Percentiles rank a stretch among this genome's conserved stretches.
Conservation (phyloP, 2,888 invertebrate species). For the Epicampocera succincta region DNA sequence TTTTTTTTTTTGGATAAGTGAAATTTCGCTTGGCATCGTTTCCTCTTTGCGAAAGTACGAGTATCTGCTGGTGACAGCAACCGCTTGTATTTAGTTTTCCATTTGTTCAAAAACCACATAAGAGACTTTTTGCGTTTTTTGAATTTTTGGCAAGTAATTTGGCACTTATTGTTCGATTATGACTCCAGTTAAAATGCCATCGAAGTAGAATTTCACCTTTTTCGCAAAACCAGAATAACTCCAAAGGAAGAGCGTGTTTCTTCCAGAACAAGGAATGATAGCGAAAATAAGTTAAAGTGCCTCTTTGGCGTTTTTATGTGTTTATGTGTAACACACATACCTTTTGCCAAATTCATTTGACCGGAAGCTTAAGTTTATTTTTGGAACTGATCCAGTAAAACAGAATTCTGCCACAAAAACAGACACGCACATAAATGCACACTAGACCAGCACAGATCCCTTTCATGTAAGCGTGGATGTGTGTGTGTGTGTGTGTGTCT, state of each 20-base stretch:
- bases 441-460: too few species aligned
- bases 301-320: slow-evolving; percentile 29
- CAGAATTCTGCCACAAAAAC: slow-evolving; percentile 75
- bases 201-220: slow-evolving; percentile 55
- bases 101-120: slow-evolving; percentile 66
- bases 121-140: slow-evolving; percentile 28
- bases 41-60: neutral
- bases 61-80: slow-evolving; percentile 14
- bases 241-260: slow-evolving; percentile 25
- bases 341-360: slow-evolving; percentile 81
- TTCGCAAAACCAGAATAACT: slow-evolving; percentile 28
- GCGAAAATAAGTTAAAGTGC: slow-evolving; percentile 70
- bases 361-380: slow-evolving; percentile 81
- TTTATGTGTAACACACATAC: slow-evolving; percentile 74
- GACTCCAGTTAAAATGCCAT: slow-evolving; percentile 32
- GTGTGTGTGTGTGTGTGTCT: slow-evolving; percentile 2
- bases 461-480: neutral
- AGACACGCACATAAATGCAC: slow-evolving; percentile 11
- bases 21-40: neutral
- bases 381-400: slow-evolving; percentile 78
- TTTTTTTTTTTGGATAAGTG: too few species aligned
- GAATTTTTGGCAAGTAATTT: slow-evolving; percentile 65
- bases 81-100: slow-evolving; percentile 17
- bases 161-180: slow-evolving; percentile 65
- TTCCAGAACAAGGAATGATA: slow-evolving; percentile 28